These are phyloP conservation scores for Rynchops niger DNA, from an alignment of 2,113 vertebrate species.

Conservation along the genomic window DNA sequence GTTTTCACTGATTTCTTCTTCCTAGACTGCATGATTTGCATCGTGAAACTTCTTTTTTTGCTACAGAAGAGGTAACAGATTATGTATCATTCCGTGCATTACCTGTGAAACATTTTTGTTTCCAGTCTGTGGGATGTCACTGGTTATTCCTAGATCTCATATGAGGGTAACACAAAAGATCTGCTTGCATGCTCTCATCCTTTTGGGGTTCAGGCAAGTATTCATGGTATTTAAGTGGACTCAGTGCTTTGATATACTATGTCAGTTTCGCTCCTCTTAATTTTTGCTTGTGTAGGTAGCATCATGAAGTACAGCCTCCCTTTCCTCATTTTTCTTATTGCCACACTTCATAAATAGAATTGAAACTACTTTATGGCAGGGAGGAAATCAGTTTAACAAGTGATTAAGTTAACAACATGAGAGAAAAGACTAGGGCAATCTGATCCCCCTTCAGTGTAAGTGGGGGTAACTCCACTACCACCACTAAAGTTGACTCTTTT, in stretches of 20 bases:
- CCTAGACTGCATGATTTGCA: neutral
- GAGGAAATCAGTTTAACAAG: neutral
- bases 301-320: neutral
- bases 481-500: neutral
- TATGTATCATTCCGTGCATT: neutral
- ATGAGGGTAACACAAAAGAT: neutral
- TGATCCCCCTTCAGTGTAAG: neutral
- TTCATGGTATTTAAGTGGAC: neutral
- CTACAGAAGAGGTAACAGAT: neutral
- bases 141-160: neutral
- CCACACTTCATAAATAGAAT: neutral
- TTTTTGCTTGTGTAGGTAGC: neutral
- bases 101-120: neutral
- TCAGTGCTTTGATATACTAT: neutral
- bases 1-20: neutral
- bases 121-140: neutral
- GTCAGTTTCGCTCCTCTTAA: neutral
- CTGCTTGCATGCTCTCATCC: neutral
- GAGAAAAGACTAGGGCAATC: neutral
- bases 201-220: neutral
- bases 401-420: neutral
- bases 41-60: neutral
- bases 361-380: neutral
- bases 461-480: neutral
- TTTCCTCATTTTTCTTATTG: neutral